phyloP scores from a whole-genome alignment of 2,888 invertebrate species.

The Ligdia adustata region DNA sequence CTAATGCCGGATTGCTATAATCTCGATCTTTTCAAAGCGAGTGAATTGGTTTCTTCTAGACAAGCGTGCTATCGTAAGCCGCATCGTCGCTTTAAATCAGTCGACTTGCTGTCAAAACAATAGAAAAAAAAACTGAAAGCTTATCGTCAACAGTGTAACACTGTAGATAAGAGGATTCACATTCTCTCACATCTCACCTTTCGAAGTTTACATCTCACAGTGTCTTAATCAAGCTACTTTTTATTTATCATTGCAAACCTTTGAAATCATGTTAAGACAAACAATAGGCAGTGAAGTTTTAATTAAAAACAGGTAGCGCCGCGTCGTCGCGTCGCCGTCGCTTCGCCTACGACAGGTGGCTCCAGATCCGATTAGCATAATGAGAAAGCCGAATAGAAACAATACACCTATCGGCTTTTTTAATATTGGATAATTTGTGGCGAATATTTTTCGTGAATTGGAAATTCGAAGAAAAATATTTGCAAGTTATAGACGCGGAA shows the following conservation, averaged over 20 bases:
- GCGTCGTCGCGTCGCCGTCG: constrained; percentile 1
- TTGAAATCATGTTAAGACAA: constrained; percentile 4
- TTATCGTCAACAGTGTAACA: no score
- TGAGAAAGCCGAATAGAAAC: constrained; percentile 26
- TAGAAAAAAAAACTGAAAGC: no score
- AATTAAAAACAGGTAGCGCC: constrained; percentile 24
- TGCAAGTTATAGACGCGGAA: no score
- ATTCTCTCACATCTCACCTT: no score
- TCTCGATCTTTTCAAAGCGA: no score
- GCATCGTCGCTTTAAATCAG: no score
- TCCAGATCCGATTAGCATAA: constrained; percentile 35
- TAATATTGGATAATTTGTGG: constrained; percentile 24
- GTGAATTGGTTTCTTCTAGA: no score
- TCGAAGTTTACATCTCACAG: not conserved
- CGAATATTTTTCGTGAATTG: not conserved
- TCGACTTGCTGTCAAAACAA: no score
- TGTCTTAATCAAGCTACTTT: not conserved
- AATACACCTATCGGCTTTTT: constrained; percentile 29
- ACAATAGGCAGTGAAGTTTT: constrained; percentile 25
- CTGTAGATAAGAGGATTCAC: no score
- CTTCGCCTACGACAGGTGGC: constrained; percentile 30
- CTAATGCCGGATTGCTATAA: no score
- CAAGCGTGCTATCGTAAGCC: no score
- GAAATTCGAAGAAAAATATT: constrained; percentile 1
- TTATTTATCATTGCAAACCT: constrained; percentile 7